phyloP scores from a whole-genome alignment of 2,797 vertebrate genomes.

The Orientallactaga sibirica region DNA sequence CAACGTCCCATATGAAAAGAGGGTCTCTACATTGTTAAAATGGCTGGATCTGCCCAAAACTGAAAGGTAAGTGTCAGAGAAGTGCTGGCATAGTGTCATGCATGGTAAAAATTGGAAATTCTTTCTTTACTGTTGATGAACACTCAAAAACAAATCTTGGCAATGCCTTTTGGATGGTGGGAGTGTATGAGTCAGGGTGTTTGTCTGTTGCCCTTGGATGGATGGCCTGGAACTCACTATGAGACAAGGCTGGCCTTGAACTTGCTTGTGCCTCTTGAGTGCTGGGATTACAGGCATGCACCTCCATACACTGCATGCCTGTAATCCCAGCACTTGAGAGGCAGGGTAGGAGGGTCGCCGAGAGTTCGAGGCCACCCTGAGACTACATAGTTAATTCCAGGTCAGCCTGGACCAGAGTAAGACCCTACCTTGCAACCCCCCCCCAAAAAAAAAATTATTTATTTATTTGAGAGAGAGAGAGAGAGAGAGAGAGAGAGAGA shows the following conservation, averaged over 20 bases:
- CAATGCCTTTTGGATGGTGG: neutral
- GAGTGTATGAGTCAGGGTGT: neutral
- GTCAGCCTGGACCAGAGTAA: no score
- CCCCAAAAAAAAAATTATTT: no score
- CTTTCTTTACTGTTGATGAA: neutral
- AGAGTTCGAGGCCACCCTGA: no score
- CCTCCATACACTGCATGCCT: neutral
- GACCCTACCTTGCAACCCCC: no score
- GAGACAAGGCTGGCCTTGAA: neutral
- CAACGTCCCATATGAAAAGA: conserved; percentile 86
- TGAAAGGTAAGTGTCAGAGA: conserved; percentile 90
- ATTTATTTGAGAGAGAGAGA: no score
- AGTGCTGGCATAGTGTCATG: neutral
- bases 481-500: no score
- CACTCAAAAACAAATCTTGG: neutral
- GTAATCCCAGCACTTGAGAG: no score
- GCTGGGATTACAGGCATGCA: neutral
- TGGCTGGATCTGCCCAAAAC: conserved; percentile 92
- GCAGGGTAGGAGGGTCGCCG: no score
- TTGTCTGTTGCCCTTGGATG: neutral
- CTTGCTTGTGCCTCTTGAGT: neutral
- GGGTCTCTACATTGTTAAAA: conserved; percentile 90
- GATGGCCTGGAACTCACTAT: neutral
- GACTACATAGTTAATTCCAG: no score
- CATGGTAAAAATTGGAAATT: neutral